Percentiles rank a stretch among this genome's conserved stretches.
Conservation (phyloP, 2,888 invertebrate genomes). For the Thymelicus lineola region DNA sequence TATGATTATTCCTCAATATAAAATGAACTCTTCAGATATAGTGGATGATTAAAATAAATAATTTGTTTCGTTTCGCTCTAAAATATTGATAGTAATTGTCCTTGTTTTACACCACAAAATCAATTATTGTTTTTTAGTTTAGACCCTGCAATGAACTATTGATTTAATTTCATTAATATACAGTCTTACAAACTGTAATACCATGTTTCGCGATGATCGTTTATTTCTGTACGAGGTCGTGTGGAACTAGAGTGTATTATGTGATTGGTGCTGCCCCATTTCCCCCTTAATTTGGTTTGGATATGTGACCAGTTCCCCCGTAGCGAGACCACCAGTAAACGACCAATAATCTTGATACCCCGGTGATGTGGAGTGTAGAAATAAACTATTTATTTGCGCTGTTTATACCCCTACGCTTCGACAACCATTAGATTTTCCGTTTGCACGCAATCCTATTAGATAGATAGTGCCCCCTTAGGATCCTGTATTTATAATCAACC, state of each 20-base stretch:
- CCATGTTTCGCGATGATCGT: slow-evolving; percentile 9
- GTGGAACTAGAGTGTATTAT: slow-evolving; percentile 70
- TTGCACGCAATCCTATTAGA: slow-evolving; percentile 59
- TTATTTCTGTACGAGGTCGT: slow-evolving; percentile 73
- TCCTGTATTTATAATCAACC: slow-evolving; percentile 38
- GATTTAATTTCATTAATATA: too few species aligned
- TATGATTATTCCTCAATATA: too few species aligned
- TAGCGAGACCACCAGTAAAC: slow-evolving; percentile 66
- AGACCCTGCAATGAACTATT: too few species aligned
- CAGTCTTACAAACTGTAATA: too few species aligned
- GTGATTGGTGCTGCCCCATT: slow-evolving; percentile 84
- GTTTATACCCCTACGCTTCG: slow-evolving; percentile 61
- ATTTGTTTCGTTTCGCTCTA: too few species aligned
- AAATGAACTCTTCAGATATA: too few species aligned
- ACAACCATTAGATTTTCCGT: slow-evolving; percentile 53
- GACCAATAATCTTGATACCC: slow-evolving; percentile 58
- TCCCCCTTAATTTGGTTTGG: slow-evolving; percentile 66
- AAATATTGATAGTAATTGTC: too few species aligned
- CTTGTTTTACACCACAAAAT: too few species aligned
- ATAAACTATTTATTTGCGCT: slow-evolving; percentile 65
- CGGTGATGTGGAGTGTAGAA: slow-evolving; percentile 66
- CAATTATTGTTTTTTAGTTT: too few species aligned
- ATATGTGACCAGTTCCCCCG: slow-evolving; percentile 70
- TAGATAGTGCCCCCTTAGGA: slow-evolving; percentile 28
- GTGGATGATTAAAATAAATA: too few species aligned